Evolutionary conservation across 2,888 invertebrate species (phyloP), one percentile per base, ranked within the genome.

Genomic region (Coelinius sp.): DNA sequence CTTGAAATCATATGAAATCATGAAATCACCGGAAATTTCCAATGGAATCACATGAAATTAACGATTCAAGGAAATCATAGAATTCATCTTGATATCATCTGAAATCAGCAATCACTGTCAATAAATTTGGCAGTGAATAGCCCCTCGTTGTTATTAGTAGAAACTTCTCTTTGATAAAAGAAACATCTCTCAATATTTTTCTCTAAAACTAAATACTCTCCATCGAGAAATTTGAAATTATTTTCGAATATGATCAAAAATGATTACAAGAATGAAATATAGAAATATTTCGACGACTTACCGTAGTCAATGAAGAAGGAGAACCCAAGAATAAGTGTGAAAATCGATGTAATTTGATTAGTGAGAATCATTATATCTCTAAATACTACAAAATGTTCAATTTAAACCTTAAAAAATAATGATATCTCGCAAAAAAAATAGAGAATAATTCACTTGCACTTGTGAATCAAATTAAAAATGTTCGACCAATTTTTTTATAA

Each of bases 261-360:
- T 49, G 14, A 20, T 20, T 6, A 49, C 20, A 49, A 59, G 31
- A 14, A 17, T 31, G 31, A 31, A 52, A 12, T n/a, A 52, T 2
- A 14, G 7, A 31, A 17, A 25, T 25, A 53, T 1, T 20, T 14
- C 3, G 8, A 63, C 41, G 17, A 68, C 71, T 72, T 53, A 72
- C 71, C 71, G 20, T 63, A 63, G 24, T 63, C 38, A 17, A 72
- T 53, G 17, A 64, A 46, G 7, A 31, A 53, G 38, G 63, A 63
- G 22, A 72, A 68, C 52, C 67, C 62, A 20, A 68, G 20, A 17
- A 49, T 25, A 38, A 67, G 20, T 17, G 52, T 59, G 12, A 67
- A 49, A 52, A 46, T 71, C 41, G 67, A 52, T 24, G 27, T 38
- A 41, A 71, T 63, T 68, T 62, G 67, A 59, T 31, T 44, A 25